Evolutionary conservation across 37 sponge, comb jelly and placozoan genomes (phyloP).

Genomic region (Mnemiopsis leidyi): DNA sequence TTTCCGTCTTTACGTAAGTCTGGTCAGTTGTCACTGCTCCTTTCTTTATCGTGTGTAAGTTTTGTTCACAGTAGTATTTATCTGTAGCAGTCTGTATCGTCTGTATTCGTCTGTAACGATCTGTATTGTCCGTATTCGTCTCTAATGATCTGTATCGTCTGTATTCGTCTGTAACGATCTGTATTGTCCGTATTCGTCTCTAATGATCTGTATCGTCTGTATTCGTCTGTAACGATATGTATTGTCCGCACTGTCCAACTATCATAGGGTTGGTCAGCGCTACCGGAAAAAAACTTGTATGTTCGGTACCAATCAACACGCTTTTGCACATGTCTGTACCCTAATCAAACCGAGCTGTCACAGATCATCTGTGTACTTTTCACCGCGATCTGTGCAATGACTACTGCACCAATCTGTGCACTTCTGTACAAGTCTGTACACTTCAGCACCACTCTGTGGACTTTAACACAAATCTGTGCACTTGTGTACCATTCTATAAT

Average conservation of each 20-base stretch:
- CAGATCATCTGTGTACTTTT: background rate
- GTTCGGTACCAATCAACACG: background rate
- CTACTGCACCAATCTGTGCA: background rate
- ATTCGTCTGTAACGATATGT: background rate
- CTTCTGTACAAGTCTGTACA: background rate
- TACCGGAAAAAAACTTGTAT: background rate
- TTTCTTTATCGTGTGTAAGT: background rate
- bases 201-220: background rate
- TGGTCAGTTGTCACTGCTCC: background rate
- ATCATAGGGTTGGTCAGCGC: background rate
- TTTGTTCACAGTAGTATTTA: background rate
- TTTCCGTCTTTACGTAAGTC: background rate
- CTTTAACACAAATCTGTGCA: background rate
- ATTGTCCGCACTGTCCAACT: background rate
- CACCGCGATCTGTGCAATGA: background rate
- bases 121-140: background rate
- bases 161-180: too few species aligned
- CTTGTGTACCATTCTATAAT: too few species aligned
- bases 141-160: too few species aligned
- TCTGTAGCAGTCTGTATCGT: background rate
- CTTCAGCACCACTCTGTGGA: background rate
- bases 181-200: background rate
- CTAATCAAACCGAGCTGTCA: background rate
- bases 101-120: background rate
- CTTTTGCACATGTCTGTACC: background rate